Conservation (phyloP, 2,113 vertebrate genomes). For the Dasyprocta punctata region DNA sequence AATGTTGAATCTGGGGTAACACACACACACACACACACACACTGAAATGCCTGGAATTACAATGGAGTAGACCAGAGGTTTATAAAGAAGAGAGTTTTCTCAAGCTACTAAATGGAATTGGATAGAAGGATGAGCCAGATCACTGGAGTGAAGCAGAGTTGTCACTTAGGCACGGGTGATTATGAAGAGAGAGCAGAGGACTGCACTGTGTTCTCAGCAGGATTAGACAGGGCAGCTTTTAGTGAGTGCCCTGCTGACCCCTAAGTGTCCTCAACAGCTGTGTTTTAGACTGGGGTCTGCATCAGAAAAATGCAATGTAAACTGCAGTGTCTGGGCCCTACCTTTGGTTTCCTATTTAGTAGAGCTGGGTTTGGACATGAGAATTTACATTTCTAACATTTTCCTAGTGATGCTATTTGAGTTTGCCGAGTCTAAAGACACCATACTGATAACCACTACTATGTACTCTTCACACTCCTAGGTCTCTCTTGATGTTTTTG, state of each 20-base stretch:
- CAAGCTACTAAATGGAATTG: neutral
- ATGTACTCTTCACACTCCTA: neutral
- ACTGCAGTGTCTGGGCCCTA: neutral
- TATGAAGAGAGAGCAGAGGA: neutral
- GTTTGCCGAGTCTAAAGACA: neutral
- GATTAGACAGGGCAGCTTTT: neutral
- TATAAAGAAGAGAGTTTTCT: neutral
- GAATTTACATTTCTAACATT: neutral
- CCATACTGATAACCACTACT: rapidly evolving
- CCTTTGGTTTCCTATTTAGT: neutral
- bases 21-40: neutral
- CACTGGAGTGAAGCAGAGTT: neutral
- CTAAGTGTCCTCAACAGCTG: neutral
- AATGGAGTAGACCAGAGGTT: neutral
- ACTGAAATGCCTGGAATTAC: neutral
- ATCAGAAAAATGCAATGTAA: neutral
- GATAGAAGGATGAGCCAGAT: neutral
- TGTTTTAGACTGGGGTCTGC: neutral
- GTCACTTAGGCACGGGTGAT: neutral
- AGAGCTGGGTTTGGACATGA: neutral
- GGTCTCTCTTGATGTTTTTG: neutral
- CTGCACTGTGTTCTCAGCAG: neutral
- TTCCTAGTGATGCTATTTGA: neutral
- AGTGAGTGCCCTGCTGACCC: neutral
- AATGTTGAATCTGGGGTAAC: neutral